These are phyloP conservation scores for Emydocephalus ijimae DNA, from an alignment of 2,113 vertebrate species.

Conservation along the genomic window DNA sequence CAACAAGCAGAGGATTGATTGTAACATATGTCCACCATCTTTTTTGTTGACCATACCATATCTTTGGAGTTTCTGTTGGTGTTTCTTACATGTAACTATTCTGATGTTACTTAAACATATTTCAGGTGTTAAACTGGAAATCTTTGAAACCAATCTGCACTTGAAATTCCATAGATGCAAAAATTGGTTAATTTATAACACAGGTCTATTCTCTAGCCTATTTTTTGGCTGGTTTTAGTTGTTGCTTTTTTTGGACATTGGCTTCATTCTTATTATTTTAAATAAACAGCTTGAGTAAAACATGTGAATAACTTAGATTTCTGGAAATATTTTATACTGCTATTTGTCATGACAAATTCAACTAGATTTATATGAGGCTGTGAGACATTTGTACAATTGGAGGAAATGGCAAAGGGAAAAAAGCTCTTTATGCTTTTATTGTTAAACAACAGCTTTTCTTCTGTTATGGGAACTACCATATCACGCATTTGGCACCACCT, in stretches of 20 bases:
- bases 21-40: background rate
- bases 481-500: background rate
- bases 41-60: background rate
- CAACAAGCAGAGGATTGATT: background rate
- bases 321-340: background rate
- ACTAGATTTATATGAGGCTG: background rate
- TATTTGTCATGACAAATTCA: background rate
- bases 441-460: background rate
- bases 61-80: background rate
- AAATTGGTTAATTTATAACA: constrained; percentile 9
- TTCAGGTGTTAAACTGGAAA: background rate
- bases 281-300: background rate
- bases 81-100: background rate
- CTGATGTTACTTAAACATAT: background rate
- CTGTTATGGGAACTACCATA: background rate
- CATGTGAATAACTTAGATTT: background rate
- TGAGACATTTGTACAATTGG: background rate
- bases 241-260: background rate
- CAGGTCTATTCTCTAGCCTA: background rate
- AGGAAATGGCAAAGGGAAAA: background rate
- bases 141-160: background rate
- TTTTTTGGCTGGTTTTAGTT: background rate
- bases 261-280: background rate
- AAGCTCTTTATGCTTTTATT: background rate
- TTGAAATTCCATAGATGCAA: background rate